Evolutionary conservation across 2,888 invertebrate species (phyloP), one percentile per base, ranked within the genome.

Genomic region (Diloba caeruleocephala): DNA sequence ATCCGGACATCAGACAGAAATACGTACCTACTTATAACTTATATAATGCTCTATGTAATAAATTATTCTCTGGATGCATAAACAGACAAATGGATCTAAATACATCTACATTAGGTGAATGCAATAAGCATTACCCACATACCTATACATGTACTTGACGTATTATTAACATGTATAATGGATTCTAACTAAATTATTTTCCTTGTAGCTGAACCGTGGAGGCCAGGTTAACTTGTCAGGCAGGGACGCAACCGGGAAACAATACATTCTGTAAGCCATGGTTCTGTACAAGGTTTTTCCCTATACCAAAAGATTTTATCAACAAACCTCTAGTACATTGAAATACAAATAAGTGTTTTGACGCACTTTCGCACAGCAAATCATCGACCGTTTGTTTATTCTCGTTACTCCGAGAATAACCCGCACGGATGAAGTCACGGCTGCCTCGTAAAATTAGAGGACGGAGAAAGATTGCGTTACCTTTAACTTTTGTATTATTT

Each of bases 381-480:
- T 55, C 52, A 66, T 55, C 44, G 49, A 55, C 42, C 55, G 60
- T 68, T 67, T 71, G 74, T 75, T 78, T 79, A 71, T 79, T 76
- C 71, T 71, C 33, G 67, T 63, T 69, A 46, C 38, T 72, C 76
- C 73, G 64, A 80, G 74, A 84, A 84, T 84, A 84, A 64, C 76
- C 54, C 46, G 39, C 49, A 25, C 46, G 66, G 42, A 61, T 84
- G 81, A 78, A 78, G 72, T 81, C 84, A 84, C 59, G 74, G 60
- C 67, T 62, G 55, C 65, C 68, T 67, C 60, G 54, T 74, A 72
- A 74, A 79, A 58, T 54, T 46, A 63, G 62, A 74, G 61, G 58
- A 54, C 48, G 53, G 54, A 56, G 62, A 72, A 63, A 66, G 43
- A 62, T 61, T 56, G 46, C 29, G 32, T 41, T 44, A 55, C 48